These are phyloP conservation scores for Lochmaea capreae DNA, from an alignment of 2,888 invertebrate genomes.

Conservation along the genomic window DNA sequence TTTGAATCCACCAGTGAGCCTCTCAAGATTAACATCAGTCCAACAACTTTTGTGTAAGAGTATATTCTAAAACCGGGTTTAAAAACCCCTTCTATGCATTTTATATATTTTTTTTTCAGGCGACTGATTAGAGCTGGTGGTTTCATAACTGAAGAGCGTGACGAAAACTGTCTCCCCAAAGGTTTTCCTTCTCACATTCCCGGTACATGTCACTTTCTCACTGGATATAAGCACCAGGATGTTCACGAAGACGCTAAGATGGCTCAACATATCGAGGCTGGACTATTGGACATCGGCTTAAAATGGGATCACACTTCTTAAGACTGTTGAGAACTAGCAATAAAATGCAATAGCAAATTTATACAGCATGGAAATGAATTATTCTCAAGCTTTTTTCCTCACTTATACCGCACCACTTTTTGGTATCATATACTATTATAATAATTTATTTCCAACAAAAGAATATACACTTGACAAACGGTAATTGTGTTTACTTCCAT, in stretches of 20 bases:
- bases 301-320: slow-evolving; percentile 49
- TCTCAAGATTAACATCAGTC: slow-evolving; percentile 90
- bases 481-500: not conserved
- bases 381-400: slow-evolving; percentile 11
- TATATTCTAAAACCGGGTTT: too few relatives aligned
- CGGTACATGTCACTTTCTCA: slow-evolving; percentile 89
- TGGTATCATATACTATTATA: slow-evolving; percentile 12
- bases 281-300: slow-evolving; percentile 73
- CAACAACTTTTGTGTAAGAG: slow-evolving; percentile 89
- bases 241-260: slow-evolving; percentile 72
- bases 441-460: slow-evolving; percentile 18
- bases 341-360: slow-evolving; percentile 30
- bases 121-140: slow-evolving; percentile 81
- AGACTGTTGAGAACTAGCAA: slow-evolving; percentile 37
- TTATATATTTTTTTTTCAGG: slow-evolving; percentile 66
- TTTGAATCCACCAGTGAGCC: slow-evolving; percentile 96
- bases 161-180: slow-evolving; percentile 82
- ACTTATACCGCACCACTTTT: slow-evolving; percentile 18
- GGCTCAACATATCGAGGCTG: slow-evolving; percentile 76
- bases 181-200: slow-evolving; percentile 83
- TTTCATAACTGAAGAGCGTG: slow-evolving; percentile 81
- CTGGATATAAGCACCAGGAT: slow-evolving; percentile 80
- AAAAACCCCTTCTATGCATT: not conserved
- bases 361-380: slow-evolving; percentile 13
- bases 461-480: slow-evolving; percentile 6